These are phyloP conservation scores for Thera britannica DNA, from an alignment of 2,888 invertebrate genomes.

Conservation along the genomic window DNA sequence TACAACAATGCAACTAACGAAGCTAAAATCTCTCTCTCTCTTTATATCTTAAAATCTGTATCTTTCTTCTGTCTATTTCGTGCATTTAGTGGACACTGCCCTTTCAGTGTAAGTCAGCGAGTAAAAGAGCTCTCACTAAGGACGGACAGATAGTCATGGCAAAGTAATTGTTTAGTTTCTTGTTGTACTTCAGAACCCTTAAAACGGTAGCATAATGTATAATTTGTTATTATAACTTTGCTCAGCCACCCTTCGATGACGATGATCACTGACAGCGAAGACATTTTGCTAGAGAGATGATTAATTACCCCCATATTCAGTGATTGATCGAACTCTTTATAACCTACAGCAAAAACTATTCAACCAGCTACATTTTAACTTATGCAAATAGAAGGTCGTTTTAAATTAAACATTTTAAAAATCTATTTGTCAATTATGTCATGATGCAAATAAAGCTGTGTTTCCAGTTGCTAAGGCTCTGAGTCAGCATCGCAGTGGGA, in stretches of 20 bases:
- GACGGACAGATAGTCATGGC: neutral
- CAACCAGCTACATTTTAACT: constrained; percentile 43
- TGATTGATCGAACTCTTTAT: constrained; percentile 75
- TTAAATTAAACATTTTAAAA: constrained; percentile 68
- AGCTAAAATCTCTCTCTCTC: too few species aligned
- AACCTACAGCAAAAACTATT: constrained; percentile 47
- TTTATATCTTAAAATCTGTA: too few species aligned
- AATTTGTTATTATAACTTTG: constrained; percentile 19
- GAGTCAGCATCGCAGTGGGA: constrained; percentile 49
- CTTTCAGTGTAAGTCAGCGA: too few species aligned
- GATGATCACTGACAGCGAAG: constrained; percentile 38
- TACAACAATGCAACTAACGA: too few species aligned
- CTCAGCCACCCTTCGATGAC: constrained; percentile 57
- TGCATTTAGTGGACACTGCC: too few species aligned
- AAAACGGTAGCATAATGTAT: neutral
- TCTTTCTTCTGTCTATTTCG: too few species aligned
- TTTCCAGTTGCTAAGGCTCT: constrained; percentile 58
- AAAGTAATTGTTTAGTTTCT: neutral
- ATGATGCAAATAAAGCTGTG: constrained; percentile 61
- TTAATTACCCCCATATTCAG: constrained; percentile 69
- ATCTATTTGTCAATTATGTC: constrained; percentile 68
- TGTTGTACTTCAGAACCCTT: neutral
- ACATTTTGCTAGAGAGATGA: constrained; percentile 65
- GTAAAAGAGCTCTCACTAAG: neutral
- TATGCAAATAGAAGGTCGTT: constrained; percentile 61